A percentile compares a stretch with the other conserved stretches of the same genome.
Evolutionary conservation across 2,113 vertebrate species (phyloP).

Genomic region (Actinemys pallida): DNA sequence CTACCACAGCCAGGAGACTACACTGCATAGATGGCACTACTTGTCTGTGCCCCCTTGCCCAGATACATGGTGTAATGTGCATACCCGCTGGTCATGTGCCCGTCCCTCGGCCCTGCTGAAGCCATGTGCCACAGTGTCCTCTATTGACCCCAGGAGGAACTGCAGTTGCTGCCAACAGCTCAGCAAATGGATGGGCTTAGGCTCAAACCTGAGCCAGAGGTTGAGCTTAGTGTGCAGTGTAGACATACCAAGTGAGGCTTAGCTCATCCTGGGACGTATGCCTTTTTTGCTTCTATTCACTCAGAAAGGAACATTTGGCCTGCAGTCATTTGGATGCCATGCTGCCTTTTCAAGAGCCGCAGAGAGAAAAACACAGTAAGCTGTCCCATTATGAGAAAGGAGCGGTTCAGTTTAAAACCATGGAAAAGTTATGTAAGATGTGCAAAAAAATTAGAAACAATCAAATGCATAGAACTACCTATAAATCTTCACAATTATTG

Average conservation of each 20-base stretch:
- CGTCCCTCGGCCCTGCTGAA: not conserved
- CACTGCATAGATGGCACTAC: not conserved
- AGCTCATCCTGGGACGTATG: accelerated
- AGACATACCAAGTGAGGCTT: not conserved
- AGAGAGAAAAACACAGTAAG: not conserved
- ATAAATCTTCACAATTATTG: not conserved
- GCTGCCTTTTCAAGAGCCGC: not conserved
- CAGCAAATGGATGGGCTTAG: not conserved
- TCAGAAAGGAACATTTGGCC: not conserved
- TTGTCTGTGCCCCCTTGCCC: not conserved
- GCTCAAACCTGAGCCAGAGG: too few species aligned
- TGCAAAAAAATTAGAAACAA: constrained; percentile 9
- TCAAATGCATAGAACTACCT: not conserved
- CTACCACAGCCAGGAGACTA: not conserved
- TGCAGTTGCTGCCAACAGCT: accelerated
- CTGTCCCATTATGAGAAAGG: not conserved
- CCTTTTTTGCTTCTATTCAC: not conserved
- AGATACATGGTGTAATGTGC: not conserved
- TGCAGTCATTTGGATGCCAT: accelerated
- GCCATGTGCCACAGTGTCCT: not conserved
- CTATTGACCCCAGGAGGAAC: not conserved
- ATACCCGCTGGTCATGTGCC: not conserved
- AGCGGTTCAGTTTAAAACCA: not conserved
- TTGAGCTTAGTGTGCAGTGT: too few species aligned
- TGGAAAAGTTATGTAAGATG: not conserved